These are phyloP conservation scores for Adoxophyes honmai DNA, from an alignment of 1,140 invertebrate genomes.

Conservation along the genomic window DNA sequence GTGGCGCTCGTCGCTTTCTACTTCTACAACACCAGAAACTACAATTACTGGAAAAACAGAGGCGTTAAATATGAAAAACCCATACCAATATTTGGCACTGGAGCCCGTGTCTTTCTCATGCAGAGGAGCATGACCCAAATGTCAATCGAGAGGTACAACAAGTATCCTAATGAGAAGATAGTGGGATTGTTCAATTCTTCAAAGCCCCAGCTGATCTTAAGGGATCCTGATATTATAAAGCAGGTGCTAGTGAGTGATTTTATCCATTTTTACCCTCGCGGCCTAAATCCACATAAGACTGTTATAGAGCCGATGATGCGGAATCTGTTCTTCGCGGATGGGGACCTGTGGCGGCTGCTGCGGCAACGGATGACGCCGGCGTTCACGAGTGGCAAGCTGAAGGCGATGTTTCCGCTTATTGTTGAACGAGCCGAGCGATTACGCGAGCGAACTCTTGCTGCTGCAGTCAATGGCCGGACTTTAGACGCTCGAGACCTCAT, in stretches of 20 bases:
- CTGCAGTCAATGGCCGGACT: conserved; percentile 22
- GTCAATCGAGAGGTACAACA: conserved; percentile 19
- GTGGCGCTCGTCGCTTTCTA: conserved; percentile 25
- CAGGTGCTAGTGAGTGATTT: conserved; percentile 29
- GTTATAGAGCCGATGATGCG: conserved; percentile 24
- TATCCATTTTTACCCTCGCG: conserved; percentile 27
- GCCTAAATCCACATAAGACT: conserved; percentile 18
- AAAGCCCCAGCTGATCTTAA: conserved; percentile 20
- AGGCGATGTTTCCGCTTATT: conserved; percentile 73
- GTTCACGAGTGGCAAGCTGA: conserved; percentile 78
- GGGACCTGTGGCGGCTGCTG: conserved; percentile 74
- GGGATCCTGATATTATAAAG: conserved; percentile 31
- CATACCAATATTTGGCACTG: conserved; percentile 26
- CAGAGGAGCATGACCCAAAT: conserved; percentile 24
- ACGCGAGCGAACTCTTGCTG: conserved; percentile 33
- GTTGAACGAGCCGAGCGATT: conserved; percentile 50
- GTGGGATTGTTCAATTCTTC: conserved; percentile 26
- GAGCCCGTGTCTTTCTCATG: conserved; percentile 17
- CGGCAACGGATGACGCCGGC: conserved; percentile 78
- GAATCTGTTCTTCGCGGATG: conserved; percentile 34
- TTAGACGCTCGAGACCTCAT: conserved; percentile 66
- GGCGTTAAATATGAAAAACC: conserved; percentile 38
- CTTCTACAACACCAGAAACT: conserved; percentile 29
- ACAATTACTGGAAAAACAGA: conserved; percentile 34
- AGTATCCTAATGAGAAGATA: conserved; percentile 29